Base-by-base conservation (phyloP, 2,888 invertebrate genomes). In the Acrocera orbiculus region DNA sequence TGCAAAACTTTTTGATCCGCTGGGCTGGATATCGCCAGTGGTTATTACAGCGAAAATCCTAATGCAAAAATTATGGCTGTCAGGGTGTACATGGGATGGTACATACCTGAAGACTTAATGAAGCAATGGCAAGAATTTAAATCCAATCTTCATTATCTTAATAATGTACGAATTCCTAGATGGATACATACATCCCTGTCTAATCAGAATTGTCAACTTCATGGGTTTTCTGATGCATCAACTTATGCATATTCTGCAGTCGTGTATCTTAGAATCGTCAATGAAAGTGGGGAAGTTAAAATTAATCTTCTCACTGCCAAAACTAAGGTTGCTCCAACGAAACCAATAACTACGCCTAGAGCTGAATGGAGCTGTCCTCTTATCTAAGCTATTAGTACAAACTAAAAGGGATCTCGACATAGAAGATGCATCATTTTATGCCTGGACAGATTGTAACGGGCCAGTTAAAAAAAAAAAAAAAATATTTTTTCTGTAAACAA, bases 31-130 rank as follows among this genome's bases (percentile, higher is more conserved):
- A 2, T n/a, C 31, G 5, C 37, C 40, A 4, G n/a, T 28, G 2
- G 27, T 27, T 2, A 22, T 32, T 10, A 29, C n/a, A 5, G 34
- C 25, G 0, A 38, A 38, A 19, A 34, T 40, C 9, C 15, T 36
- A 4, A 20, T 40, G 24, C 36, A 38, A 15, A 24, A 36, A 4
- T 13, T 37, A 16, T 40, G 36, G 40, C 10, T n/a, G 9, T 13
- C 9, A 1, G 13, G 28, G 15, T 5, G 20, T 10, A 26, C 32
- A 11, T 40, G 36, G 38, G 38, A 40, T 24, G 36, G n/a, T n/a
- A n/a, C n/a, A 6, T 16, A 16, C 27, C 16, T 8, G 9, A 14
- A 16, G 16, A 27, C 8, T 14, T 27, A 5, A 7, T 6, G 13
- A 8, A 27, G 14, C 5, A 13, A 10, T 27, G 27, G 27, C 8